Base-by-base conservation (phyloP, 2,797 vertebrate species). In the Anguilla megastoma region DNA sequence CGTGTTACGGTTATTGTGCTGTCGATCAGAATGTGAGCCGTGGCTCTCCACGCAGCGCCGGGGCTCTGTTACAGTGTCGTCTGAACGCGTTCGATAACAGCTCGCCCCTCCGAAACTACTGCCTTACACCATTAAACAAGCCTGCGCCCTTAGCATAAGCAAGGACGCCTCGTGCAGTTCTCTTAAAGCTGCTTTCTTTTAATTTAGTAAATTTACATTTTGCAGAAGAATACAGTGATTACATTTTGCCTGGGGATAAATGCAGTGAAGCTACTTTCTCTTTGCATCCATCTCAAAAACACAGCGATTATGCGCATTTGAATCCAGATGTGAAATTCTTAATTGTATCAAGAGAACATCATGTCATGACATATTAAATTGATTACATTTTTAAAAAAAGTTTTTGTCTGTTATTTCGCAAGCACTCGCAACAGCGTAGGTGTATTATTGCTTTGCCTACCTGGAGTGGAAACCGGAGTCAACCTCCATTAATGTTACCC, bases 11-110 rank as follows among this genome's bases (percentile, higher is more conserved):
- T 58, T 56, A 71, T 76, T 66, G 3, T 4, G 56, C 48, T 33
- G 27, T 18, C 52, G 56, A 48, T 84, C 60, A 24, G 80, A 87
- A 87, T 88, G 30, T 54, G 83, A 88, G 79, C 36, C 66, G n/a
- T 30, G 16, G 33, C 6, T 24, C 30, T 4, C 48, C 14, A 2
- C 45, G 24, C 4, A 1, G 83, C 27, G 82, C 56, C 41, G 1
- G 12, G 83, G 69, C 76, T 76, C 66, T 9, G 18, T 85, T 54
- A 56, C 79, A 52, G 21, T 36, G 60, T 41, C 9, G 8, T 71
- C 60, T 50, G 18, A 5, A 69, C 0, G 58, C 24, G 80, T 27
- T 71, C 63, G 18, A 41, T 60, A 54, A 83, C 36, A 8, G 27
- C 54, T 52, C 36, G 52, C 60, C 86, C 58, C 83, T 52, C 52